These are phyloP conservation scores for Clarias laeviceps DNA, from an alignment of 2,797 vertebrate genomes.

Conservation along the genomic window DNA sequence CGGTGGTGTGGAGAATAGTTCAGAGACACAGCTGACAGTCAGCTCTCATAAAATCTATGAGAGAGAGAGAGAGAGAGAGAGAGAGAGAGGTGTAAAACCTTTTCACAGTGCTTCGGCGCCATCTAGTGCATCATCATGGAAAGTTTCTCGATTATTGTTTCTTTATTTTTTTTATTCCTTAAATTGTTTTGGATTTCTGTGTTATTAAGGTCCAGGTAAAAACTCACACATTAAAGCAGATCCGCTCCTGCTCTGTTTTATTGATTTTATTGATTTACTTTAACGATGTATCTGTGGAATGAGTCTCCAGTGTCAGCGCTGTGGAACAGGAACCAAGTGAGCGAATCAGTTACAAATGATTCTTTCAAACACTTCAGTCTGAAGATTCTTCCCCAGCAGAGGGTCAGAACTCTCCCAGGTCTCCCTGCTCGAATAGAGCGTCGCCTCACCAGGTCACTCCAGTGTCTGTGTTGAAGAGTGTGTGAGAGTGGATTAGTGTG, in stretches of 20 bases:
- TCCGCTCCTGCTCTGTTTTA: not conserved
- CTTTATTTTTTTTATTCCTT: not conserved
- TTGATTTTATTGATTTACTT: no score
- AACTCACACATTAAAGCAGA: not conserved
- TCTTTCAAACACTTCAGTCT: not conserved
- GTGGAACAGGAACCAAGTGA: not conserved
- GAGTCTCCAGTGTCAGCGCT: not conserved
- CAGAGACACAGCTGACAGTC: not conserved
- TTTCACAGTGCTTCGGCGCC: slow-evolving; percentile 43
- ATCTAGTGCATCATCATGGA: slow-evolving; percentile 49
- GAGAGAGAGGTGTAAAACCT: not conserved
- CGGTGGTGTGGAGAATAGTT: not conserved
- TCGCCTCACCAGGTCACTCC: not conserved
- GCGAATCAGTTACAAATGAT: not conserved
- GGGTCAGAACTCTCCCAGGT: no score
- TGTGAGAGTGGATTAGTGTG: not conserved
- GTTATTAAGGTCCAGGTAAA: not conserved
- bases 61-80: no score
- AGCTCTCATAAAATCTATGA: not conserved
- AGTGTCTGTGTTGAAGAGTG: not conserved
- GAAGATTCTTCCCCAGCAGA: not conserved
- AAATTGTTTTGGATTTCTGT: not conserved
- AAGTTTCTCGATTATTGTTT: no score
- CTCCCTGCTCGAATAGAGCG: not conserved
- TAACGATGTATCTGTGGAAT: not conserved